Evolutionary conservation across 2,113 vertebrate species (phyloP).

Genomic region (Megaleporinus macrocephalus): DNA sequence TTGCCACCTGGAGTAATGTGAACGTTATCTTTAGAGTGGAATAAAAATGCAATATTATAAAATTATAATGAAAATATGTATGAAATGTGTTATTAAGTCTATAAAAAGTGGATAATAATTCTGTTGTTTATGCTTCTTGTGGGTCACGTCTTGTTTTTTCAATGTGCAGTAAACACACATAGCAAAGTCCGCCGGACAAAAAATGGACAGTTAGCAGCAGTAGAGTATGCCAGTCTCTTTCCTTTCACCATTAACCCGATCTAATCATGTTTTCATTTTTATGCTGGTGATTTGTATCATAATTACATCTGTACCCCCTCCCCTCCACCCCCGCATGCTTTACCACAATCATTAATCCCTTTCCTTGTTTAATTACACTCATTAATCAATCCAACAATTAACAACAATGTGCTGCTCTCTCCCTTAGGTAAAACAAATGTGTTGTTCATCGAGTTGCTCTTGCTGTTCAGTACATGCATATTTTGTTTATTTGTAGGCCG

Average conservation of each 20-base stretch:
- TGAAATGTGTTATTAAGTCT: too few species aligned
- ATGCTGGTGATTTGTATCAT: constrained; percentile 56
- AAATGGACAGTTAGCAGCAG: background rate
- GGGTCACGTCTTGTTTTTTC: too few species aligned
- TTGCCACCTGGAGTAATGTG: too few species aligned
- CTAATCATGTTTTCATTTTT: constrained; percentile 40
- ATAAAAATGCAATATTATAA: too few species aligned
- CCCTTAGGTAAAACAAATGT: constrained; percentile 40
- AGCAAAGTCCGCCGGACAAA: too few species aligned
- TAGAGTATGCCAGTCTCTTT: background rate
- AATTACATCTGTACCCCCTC: constrained; percentile 54
- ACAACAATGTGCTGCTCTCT: constrained; percentile 52
- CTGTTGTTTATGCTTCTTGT: too few species aligned
- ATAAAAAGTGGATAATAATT: too few species aligned
- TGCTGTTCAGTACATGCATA: constrained; percentile 2
- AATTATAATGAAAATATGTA: too few species aligned
- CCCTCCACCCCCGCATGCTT: constrained; percentile 39
- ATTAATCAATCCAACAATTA: constrained; percentile 66
- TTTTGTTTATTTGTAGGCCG: constrained; percentile 37
- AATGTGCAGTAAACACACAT: background rate
- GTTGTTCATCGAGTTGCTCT: constrained; percentile 1
- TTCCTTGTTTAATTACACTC: constrained; percentile 58
- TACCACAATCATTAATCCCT: constrained; percentile 58
- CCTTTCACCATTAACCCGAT: background rate
- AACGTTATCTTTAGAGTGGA: too few species aligned